Base-by-base conservation (phyloP, 2,113 vertebrate species). In the Poeciliopsis turrubarensis region DNA sequence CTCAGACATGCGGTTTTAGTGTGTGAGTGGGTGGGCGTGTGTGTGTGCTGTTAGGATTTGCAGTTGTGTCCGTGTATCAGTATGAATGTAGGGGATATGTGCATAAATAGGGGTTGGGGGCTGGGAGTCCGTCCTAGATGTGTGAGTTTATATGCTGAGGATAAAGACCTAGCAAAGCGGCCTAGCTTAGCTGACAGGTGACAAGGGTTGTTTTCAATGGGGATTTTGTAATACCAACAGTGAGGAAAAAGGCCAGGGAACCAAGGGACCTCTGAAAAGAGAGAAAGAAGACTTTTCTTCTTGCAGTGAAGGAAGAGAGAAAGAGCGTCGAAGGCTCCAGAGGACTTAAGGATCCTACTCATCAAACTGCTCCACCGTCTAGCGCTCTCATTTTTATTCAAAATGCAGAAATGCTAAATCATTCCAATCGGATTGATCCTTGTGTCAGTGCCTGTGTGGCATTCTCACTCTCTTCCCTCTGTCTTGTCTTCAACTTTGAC, bases 211-310 rank as follows among this genome's bases (percentile, higher is more conserved):
- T 91, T 91, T 82, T 95, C 84, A 95, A 95, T 94, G 88, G 95
- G 94, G 95, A 95, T 95, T 95, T 95, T 95, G 95, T 95, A 95
- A 95, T 95, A 95, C 92, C 94, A 94, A 95, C 95, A 95, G 91
- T 86, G 93, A 92, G 92, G 91, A 91, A 91, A 94, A 93, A 92
- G 72, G 91, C 90, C 70, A 72, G 87, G 91, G 78, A 90, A 94
- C 91, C 93, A 89, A 94, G 92, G 90, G 89, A 93, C 92, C 78
- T 77, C 73, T 95, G 93, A 95, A 95, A 94, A 89, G 93, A 92
- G 91, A 94, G 92, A 94, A 95, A 94, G 89, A 92, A 76, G 88
- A 95, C 93, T 94, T 93, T 93, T 94, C 86, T 94, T 90, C 87
- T 89, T 27, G 75, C 85, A 82, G 87, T 86, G 89, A 91, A 80